These are phyloP conservation scores for Andrena haemorrhoa DNA, from an alignment of 2,888 invertebrate species.

Conservation along the genomic window DNA sequence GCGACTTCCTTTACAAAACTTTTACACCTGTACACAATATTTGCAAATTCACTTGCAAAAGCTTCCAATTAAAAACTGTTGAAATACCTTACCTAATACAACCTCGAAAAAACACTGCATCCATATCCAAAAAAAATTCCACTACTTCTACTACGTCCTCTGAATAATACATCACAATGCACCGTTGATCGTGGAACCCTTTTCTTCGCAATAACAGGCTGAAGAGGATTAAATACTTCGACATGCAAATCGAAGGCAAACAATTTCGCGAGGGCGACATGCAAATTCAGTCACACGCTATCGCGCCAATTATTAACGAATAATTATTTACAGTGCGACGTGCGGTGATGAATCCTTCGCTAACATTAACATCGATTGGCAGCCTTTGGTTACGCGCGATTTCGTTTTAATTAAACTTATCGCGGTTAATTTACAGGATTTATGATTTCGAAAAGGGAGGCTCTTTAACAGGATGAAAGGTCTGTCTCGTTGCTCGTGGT, in stretches of 20 bases:
- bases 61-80: too few species aligned
- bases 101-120: too few species aligned
- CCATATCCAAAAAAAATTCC: too few species aligned
- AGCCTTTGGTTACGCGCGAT: background rate
- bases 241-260: slow-evolving; percentile 5
- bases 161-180: background rate
- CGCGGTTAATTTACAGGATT: background rate
- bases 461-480: slow-evolving; percentile 19
- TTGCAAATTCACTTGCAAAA: too few species aligned
- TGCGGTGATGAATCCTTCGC: background rate
- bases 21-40: too few species aligned
- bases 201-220: too few species aligned
- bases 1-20: too few species aligned
- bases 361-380: background rate
- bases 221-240: background rate
- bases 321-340: background rate
- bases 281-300: background rate
- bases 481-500: slow-evolving; percentile 24
- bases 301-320: background rate
- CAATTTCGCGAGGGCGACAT: background rate
- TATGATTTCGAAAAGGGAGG: background rate
- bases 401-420: background rate
- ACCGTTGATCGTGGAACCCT: background rate
- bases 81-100: too few species aligned
- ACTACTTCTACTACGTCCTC: background rate